These are phyloP conservation scores for Aporophyla nigra DNA, from an alignment of 2,888 invertebrate species.

Conservation along the genomic window DNA sequence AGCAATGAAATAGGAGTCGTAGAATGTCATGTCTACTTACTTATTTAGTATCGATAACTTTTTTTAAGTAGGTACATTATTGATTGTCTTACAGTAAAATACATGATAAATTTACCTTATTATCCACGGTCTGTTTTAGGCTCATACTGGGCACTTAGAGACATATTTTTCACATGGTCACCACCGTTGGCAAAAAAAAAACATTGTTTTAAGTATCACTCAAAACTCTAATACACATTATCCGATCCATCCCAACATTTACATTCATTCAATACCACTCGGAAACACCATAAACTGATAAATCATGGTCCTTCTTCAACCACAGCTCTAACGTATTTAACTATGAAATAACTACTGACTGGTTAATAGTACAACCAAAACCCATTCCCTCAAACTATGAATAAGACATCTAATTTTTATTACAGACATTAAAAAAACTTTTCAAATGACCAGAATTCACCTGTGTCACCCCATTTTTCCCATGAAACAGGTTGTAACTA, in stretches of 20 bases:
- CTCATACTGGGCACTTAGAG: background rate
- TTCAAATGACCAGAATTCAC: slow-evolving; percentile 56
- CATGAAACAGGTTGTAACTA: slow-evolving; percentile 40
- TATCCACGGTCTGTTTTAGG: background rate
- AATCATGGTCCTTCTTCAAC: background rate
- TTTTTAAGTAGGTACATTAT: background rate
- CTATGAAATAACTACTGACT: slow-evolving; percentile 38
- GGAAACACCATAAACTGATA: background rate
- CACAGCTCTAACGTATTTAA: slow-evolving; percentile 10
- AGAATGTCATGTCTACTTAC: background rate
- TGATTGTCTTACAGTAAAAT: background rate
- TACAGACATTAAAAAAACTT: slow-evolving; percentile 11
- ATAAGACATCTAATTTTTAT: slow-evolving; percentile 26
- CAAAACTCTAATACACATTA: background rate
- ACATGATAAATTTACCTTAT: background rate
- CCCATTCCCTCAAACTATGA: slow-evolving; percentile 10
- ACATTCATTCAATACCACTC: background rate
- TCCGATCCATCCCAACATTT: background rate
- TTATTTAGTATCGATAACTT: background rate
- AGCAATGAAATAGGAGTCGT: background rate
- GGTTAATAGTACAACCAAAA: background rate
- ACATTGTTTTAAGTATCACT: background rate
- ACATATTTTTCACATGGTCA: background rate
- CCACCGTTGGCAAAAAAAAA: background rate
- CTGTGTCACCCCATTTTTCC: slow-evolving; percentile 64